phyloP scores from a whole-genome alignment of 2,888 invertebrate species.

The Eristalis pertinax region DNA sequence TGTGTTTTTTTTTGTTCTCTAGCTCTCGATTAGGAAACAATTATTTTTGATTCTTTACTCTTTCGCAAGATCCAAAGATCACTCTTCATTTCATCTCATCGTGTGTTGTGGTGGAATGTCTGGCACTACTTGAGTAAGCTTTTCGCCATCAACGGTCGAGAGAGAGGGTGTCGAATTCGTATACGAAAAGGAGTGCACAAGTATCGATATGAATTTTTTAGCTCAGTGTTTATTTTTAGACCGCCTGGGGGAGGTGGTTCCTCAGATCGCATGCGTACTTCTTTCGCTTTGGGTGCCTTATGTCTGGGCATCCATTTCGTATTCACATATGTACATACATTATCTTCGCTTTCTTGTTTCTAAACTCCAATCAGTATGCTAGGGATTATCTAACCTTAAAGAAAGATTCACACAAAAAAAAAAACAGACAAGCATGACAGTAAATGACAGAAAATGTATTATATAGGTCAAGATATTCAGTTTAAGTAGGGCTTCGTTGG shows the following conservation, averaged over 20 bases:
- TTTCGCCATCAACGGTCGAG: not conserved
- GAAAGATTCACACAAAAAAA: not conserved
- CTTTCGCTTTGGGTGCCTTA: not conserved
- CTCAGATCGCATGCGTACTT: conserved; percentile 54
- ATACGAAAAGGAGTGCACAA: not conserved
- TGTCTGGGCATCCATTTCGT: conserved; percentile 48
- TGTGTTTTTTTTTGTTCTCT: not conserved
- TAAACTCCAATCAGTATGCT: conserved; percentile 5
- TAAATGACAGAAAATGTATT: conserved; percentile 28
- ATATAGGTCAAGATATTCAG: conserved; percentile 64
- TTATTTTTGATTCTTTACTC: conserved; percentile 43
- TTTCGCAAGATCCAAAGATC: conserved; percentile 69
- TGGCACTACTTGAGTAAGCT: not conserved
- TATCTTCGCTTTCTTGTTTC: conserved; percentile 21
- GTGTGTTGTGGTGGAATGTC: conserved; percentile 29
- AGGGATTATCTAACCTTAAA: conserved; percentile 44
- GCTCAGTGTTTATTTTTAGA: conserved; percentile 65
- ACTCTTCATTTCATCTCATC: conserved; percentile 66
- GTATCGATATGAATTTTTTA: conserved; percentile 24
- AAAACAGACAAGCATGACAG: conserved; percentile 7
- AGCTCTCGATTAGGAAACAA: conserved; percentile 56
- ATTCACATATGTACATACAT: conserved; percentile 27
- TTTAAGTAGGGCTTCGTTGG: conserved; percentile 38
- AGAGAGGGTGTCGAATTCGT: conserved; percentile 45
- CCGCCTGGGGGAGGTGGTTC: conserved; percentile 44